phyloP scores from a whole-genome alignment of 2,113 vertebrate species.

The Tautogolabrus adspersus region DNA sequence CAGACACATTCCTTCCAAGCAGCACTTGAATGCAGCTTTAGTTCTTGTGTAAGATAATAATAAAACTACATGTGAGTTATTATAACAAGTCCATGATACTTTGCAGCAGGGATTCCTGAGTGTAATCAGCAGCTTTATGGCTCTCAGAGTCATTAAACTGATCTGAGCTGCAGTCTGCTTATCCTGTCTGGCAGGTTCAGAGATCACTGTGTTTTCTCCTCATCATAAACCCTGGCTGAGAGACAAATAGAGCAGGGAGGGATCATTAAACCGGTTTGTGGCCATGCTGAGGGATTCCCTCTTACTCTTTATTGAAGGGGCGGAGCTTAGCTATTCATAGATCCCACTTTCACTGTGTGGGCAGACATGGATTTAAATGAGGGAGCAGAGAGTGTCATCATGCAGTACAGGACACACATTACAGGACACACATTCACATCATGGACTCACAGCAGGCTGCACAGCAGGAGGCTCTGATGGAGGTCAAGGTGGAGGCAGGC shows the following conservation, averaged over 20 bases:
- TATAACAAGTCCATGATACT: no score
- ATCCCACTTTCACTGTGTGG: conserved; percentile 63
- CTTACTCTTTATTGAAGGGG: conserved; percentile 8
- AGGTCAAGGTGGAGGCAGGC: neutral
- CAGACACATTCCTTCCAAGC: no score
- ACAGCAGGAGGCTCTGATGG: conserved; percentile 40
- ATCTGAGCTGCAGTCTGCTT: no score
- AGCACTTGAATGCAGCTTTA: no score
- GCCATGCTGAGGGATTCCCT: conserved; percentile 61
- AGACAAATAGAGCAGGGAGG: neutral
- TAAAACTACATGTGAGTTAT: no score
- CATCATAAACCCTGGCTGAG: neutral
- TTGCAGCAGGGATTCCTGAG: no score
- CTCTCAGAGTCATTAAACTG: no score
- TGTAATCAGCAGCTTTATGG: no score
- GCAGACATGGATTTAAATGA: conserved; percentile 54
- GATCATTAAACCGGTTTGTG: conserved; percentile 15
- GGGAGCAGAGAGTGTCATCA: neutral
- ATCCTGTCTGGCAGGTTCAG: no score
- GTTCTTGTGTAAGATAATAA: no score
- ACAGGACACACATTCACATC: conserved; percentile 1
- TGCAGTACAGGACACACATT: neutral
- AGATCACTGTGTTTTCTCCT: no score
- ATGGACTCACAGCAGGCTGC: conserved; percentile 50
- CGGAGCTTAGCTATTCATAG: neutral